Evolutionary conservation across 35 echinoderm and acorn worm genomes (phyloP), one percentile per base, ranked within the genome.

Genomic region (Hemicentrotus pulcherrimus): DNA sequence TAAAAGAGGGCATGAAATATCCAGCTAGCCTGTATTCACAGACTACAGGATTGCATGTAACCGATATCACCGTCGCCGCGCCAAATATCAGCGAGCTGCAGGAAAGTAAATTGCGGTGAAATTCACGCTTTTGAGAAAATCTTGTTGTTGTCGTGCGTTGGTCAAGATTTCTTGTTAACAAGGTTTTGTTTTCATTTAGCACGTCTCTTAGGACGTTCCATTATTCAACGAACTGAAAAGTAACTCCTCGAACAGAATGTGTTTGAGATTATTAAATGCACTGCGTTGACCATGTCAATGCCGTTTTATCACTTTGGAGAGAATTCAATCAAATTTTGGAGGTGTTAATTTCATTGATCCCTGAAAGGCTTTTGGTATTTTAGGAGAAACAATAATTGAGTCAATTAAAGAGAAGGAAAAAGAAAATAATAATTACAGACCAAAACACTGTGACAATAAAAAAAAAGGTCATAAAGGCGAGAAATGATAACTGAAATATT

Each of bases 31-130:
- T 78, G 65, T 41, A 16, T 47, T 90, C 6, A 13, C 31, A 90
- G 88, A 47, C 88, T 45, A 90, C 88, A 90, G 15, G 24, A 47
- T 47, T 45, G 46, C 88, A 47, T 90, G 88, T 45, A 90, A 90
- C 88, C 88, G 88, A 90, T 90, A 90, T 24, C 88, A 33, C 88
- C 88, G 32, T 41, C 46, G 9, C 3, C 32, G n/a, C 87, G 31
- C 87, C 45, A 89, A 32, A 46, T 35, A 90, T 32, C 88, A 28
- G 12, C 88, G 46, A 45, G 88, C 88, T 16, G 32, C 46, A 31
- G 88, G 19, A 90, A 90, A 46, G 32, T 90, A 90, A 90, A 90
- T 90, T 90, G 88, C 46, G 88, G 88, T 90, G 88, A 90, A 90
- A 90, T 90, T 90, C 88, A 90, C 88, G 46, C 88, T 90, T 90